Conservation (phyloP, 2,888 invertebrate genomes). For the Erebia ligea region DNA sequence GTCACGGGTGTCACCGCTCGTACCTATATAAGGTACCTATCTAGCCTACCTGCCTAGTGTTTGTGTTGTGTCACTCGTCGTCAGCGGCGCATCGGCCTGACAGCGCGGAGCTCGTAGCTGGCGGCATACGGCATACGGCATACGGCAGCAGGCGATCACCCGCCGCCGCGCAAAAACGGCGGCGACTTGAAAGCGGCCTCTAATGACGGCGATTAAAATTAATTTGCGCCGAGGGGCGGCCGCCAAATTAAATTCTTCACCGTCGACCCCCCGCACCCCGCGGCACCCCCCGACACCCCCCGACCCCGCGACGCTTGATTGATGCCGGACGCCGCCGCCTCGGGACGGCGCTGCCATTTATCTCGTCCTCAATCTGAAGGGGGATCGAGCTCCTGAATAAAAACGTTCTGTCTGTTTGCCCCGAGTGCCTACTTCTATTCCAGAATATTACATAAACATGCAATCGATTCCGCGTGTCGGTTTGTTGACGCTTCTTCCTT, state of each 20-base stretch:
- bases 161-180: constrained; percentile 45
- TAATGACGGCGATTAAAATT: constrained; percentile 81
- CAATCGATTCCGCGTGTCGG: too few species aligned
- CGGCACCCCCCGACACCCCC: constrained; percentile 11
- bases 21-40: too few species aligned
- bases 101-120: background rate
- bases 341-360: background rate
- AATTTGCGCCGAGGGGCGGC: constrained; percentile 61
- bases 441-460: too few species aligned
- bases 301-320: constrained; percentile 27
- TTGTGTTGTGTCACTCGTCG: too few species aligned
- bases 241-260: constrained; percentile 73
- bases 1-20: too few species aligned
- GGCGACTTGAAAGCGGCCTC: constrained; percentile 51
- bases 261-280: constrained; percentile 11
- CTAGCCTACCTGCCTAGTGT: too few species aligned
- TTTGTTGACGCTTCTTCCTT: too few species aligned
- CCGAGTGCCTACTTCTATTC: background rate
- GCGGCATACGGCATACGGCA: background rate
- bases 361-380: background rate
- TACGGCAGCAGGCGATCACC: background rate
- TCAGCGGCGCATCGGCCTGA: background rate
- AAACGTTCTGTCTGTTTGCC: background rate
- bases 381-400: background rate
- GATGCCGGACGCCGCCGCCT: constrained; percentile 22